Percentiles rank a stretch among this genome's conserved stretches.
These are phyloP conservation scores for Acridotheres tristis DNA, from an alignment of 2,797 vertebrate genomes.

Conservation along the genomic window DNA sequence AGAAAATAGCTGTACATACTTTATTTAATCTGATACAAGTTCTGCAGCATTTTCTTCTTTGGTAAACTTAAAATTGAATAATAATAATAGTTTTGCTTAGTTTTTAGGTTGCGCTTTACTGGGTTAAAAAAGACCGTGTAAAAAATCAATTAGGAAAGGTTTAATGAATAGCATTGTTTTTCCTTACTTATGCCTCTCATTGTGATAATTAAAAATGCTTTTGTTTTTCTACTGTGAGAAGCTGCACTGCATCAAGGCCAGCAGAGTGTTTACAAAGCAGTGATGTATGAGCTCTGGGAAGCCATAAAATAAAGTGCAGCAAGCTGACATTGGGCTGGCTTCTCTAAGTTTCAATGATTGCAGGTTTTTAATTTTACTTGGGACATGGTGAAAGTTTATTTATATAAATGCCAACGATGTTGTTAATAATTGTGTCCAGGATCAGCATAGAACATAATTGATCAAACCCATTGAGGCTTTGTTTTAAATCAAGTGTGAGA, in stretches of 20 bases:
- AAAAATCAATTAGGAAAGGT: neutral
- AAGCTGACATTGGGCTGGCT: neutral
- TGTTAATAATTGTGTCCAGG: neutral
- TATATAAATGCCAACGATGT: neutral
- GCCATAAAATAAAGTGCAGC: neutral
- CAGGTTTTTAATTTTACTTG: neutral
- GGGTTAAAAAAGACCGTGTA: neutral
- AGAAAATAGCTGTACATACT: neutral
- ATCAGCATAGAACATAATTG: neutral
- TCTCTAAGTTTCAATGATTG: neutral
- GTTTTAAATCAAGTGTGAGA: neutral
- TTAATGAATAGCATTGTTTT: conserved; percentile 39
- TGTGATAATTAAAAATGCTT: conserved; percentile 44
- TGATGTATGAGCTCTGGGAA: neutral
- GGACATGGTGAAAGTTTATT: neutral
- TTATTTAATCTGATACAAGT: neutral
- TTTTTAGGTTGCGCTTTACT: neutral
- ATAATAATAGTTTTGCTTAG: neutral
- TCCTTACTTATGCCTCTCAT: neutral
- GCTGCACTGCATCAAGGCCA: conserved; percentile 34
- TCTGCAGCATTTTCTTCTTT: neutral
- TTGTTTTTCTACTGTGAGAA: conserved; percentile 13
- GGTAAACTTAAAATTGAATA: neutral
- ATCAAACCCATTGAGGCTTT: neutral
- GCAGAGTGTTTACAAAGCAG: neutral